These are phyloP conservation scores for Hedya salicella DNA, from an alignment of 2,888 invertebrate species.

Conservation along the genomic window DNA sequence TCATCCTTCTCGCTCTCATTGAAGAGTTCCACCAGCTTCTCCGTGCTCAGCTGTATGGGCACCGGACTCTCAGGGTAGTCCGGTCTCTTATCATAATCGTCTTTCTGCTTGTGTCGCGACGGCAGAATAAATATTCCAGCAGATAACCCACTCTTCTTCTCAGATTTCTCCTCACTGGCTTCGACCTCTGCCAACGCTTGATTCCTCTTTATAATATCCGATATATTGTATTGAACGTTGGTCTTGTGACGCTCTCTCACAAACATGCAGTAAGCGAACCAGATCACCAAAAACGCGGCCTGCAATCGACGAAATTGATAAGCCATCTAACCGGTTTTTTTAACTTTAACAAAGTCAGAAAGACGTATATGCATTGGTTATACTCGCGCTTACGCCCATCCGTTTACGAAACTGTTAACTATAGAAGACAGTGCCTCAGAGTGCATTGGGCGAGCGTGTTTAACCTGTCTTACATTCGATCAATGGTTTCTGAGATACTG, in stretches of 20 bases:
- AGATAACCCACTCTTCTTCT: slow-evolving; percentile 59
- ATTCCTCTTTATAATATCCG: slow-evolving; percentile 66
- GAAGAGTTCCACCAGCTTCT: slow-evolving; percentile 68
- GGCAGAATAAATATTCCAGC: slow-evolving; percentile 73
- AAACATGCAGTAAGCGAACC: slow-evolving; percentile 80
- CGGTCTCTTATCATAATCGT: slow-evolving; percentile 67
- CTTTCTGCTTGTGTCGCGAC: slow-evolving; percentile 64
- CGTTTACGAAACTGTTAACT: not conserved
- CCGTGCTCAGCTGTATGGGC: slow-evolving; percentile 61
- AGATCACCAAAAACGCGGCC: slow-evolving; percentile 68
- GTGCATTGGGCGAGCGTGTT: slow-evolving; percentile 2
- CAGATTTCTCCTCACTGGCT: slow-evolving; percentile 50
- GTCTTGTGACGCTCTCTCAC: slow-evolving; percentile 72
- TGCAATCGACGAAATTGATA: slow-evolving; percentile 52
- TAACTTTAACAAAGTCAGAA: not conserved
- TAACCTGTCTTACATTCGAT: not conserved
- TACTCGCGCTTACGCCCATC: slow-evolving; percentile 2
- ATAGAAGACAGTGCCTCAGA: not conserved
- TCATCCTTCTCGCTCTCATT: slow-evolving; percentile 55
- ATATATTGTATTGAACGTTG: slow-evolving; percentile 67
- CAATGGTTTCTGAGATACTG: slow-evolving; percentile 2
- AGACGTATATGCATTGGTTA: not conserved
- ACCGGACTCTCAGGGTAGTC: slow-evolving; percentile 75
- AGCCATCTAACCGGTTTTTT: slow-evolving; percentile 32
- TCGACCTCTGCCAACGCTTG: slow-evolving; percentile 55